phyloP scores from a whole-genome alignment of 1,140 invertebrate genomes.

The Ladona fulva region DNA sequence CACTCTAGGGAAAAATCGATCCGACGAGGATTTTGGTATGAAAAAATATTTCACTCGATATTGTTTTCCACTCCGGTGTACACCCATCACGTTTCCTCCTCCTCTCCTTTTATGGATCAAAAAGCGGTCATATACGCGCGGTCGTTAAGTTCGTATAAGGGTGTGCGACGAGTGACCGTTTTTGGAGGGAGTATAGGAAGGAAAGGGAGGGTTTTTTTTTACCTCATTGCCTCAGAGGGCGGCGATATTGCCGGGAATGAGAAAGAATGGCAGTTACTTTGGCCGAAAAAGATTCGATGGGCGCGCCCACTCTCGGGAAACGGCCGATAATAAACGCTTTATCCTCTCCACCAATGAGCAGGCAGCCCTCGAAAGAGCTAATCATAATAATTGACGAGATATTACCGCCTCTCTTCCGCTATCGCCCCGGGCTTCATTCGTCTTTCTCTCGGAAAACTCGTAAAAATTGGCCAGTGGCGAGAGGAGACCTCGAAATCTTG shows the following conservation, averaged over 20 bases:
- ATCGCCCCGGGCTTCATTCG: background rate
- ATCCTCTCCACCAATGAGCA: background rate
- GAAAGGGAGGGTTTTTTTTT: background rate
- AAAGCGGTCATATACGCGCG: background rate
- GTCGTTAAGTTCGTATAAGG: too few species aligned
- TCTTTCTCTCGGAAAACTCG: background rate
- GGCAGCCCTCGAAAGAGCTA: background rate
- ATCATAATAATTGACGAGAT: slow-evolving; percentile 7
- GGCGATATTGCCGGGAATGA: too few species aligned
- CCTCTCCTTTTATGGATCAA: background rate
- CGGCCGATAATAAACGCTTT: background rate
- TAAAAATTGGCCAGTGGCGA: background rate
- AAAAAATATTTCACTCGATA: too few species aligned
- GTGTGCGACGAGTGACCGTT: too few species aligned
- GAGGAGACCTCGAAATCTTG: too few species aligned
- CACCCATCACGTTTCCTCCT: background rate
- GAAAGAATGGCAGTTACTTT: background rate
- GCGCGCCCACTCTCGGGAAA: background rate
- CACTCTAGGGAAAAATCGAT: too few species aligned
- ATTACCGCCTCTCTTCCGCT: background rate
- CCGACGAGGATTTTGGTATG: too few species aligned
- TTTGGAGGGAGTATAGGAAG: too few species aligned
- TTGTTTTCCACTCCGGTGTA: too few species aligned
- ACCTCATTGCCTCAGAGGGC: too few species aligned
- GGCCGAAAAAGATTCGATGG: background rate